Percentiles rank a stretch among this genome's conserved stretches.
phyloP scores from a whole-genome alignment of 2,113 vertebrate species.

The Spilogale gracilis region DNA sequence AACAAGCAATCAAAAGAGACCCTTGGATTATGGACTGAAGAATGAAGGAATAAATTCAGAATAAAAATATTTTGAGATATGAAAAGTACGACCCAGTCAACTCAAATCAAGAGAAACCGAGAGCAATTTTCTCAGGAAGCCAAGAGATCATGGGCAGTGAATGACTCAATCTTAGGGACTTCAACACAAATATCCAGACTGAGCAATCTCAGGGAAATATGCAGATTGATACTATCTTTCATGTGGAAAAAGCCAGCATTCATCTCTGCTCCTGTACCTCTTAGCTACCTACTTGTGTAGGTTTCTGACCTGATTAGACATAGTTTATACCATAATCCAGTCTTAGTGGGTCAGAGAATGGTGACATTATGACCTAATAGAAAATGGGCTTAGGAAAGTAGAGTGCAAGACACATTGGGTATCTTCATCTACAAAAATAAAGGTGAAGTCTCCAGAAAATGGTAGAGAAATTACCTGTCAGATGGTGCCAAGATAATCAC shows the following conservation, averaged over 20 bases:
- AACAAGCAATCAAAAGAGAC: not conserved
- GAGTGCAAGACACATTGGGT: not conserved
- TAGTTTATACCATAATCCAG: not conserved
- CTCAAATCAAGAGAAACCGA: not conserved
- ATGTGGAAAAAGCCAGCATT: not conserved
- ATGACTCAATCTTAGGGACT: not conserved
- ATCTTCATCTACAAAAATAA: not conserved
- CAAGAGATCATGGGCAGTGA: not conserved
- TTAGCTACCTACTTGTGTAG: not conserved
- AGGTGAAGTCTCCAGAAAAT: not conserved
- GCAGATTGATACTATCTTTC: not conserved
- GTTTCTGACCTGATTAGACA: not conserved
- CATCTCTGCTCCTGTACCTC: not conserved
- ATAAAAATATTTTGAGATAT: not conserved
- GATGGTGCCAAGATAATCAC: not conserved
- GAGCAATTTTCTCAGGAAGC: not conserved
- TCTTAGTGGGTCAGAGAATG: not conserved
- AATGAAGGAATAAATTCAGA: not conserved
- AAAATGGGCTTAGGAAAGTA: not conserved
- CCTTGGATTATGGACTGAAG: not conserved
- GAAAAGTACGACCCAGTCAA: not conserved
- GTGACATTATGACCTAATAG: not conserved
- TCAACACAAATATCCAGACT: not conserved
- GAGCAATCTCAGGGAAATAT: not conserved
- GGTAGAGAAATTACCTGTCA: not conserved